Conservation (phyloP, 2,113 vertebrate genomes). For the Pelecanus crispus region DNA sequence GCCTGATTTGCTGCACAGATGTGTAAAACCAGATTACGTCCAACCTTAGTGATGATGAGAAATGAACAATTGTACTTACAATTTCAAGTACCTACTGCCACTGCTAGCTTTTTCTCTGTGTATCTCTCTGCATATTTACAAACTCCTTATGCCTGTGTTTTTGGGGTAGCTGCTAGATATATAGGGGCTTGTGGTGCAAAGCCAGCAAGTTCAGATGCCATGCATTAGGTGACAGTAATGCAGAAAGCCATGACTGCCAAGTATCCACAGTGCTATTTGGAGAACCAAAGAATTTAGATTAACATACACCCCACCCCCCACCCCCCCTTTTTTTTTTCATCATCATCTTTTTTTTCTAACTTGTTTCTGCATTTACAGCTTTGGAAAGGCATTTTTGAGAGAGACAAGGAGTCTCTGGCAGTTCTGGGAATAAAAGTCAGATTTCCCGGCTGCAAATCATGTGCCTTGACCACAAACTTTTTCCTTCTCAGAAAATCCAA, state of each 20-base stretch:
- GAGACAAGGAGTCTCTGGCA: not conserved
- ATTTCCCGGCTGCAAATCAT: not conserved
- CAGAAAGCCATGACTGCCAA: not conserved
- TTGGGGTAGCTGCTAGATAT: not conserved
- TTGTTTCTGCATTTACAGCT: not conserved
- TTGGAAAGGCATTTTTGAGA: not conserved
- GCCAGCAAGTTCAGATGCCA: not conserved
- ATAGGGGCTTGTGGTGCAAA: not conserved
- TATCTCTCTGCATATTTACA: not conserved
- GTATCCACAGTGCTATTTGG: not conserved
- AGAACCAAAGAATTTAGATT: not conserved
- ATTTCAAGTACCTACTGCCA: not conserved
- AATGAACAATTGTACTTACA: not conserved
- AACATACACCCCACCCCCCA: not conserved
- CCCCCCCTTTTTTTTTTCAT: not conserved
- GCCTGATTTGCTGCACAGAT: not conserved
- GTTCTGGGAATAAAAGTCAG: conserved; percentile 6
- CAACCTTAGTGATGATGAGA: not conserved
- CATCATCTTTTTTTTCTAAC: not conserved
- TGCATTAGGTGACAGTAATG: rapidly evolving
- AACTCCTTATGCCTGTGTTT: not conserved
- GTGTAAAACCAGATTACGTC: not conserved
- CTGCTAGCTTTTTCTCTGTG: not conserved
- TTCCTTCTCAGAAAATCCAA: conserved; percentile 1
- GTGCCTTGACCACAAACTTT: not conserved